Base-by-base conservation (phyloP, 2,797 vertebrate species). In the Dipus sagitta region DNA sequence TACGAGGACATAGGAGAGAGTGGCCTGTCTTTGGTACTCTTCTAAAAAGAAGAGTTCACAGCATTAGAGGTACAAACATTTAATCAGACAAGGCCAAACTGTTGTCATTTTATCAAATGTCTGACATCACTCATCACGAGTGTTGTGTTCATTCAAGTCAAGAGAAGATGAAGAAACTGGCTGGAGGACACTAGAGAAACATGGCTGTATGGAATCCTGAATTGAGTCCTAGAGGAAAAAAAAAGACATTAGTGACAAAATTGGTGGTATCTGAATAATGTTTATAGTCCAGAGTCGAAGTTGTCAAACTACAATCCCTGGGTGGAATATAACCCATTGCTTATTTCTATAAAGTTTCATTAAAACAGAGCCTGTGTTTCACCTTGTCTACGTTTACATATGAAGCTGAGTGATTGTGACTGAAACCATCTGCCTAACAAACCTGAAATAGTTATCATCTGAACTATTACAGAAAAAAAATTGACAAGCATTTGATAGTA, bases 371-470 rank as follows among this genome's bases (percentile, higher is more conserved):
- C 1, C 4, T 65, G 6, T 71, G 12, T 34, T 80, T 54, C 3
- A 34, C 68, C 32, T 71, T 77, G 20, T 76, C n/a, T 54, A n/a
- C 21, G 79, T 89, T 88, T 21, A 88, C n/a, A 70, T 54, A 71
- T 12, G 47, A 24, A 88, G 60, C 62, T 58, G 30, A 91, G 30
- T 92, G 47, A 38, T 18, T 95, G 2, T 58, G 42, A 64, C 11
- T 72, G 18, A 77, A 34, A 17, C 30, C 64, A 67, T 86, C 74
- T 91, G 67, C 3, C 58, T 75, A 32, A 28, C 78, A 88, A 86
- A 28, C 7, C 18, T 90, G 11, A 76, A 93, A 90, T 79, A 90
- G 52, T 94, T 93, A 77, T 24, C 87, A 7, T 34, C 72, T 92
- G 70, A 81, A 30, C 23, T 80, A 72, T 21, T 60, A 72, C 28